Evolutionary conservation across 2,113 vertebrate species (phyloP), one percentile per base, ranked within the genome.

Genomic region (Grus americana): DNA sequence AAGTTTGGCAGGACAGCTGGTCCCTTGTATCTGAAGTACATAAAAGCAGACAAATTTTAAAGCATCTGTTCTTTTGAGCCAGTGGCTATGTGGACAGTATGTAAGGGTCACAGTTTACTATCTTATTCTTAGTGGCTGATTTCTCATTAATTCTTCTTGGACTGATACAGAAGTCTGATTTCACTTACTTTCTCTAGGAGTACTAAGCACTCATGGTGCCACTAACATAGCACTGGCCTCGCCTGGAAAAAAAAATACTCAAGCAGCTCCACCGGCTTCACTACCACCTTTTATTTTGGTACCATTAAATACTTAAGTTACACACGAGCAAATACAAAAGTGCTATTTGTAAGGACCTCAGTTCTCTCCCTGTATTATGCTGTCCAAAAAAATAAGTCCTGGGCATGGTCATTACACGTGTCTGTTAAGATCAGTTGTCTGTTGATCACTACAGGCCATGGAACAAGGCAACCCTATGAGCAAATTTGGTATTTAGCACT

Each of bases 311-410:
- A 15, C 16, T 70, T 5, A 5, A 65, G 6, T 71, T 47, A 52
- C 67, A 50, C 40, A 20, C 3, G 20, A 63, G 71, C 21, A 74
- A 74, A 59, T 11, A 52, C 8, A 54, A 22, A 63, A 63, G 40
- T 0, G 0, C 10, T 71, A 54, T 16, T 12, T 54, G 61, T 24
- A 20, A 89, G 27, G 38, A 79, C 4, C n/a, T 44, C 44, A n/a
- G 17, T 6, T 55, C 72, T 34, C 22, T 72, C 40, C n/a, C 9
- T 0, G 0, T 3, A 30, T 19, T 12, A 24, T 6, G 32, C 65
- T 46, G 55, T 76, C 67, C 74, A 42, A 44, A 65, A 80, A 80
- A 50, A 42, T 6, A 65, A 91, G 61, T 15, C 42, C 10, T 13
- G 36, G 36, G 32, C 73, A 79, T 1, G 16, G 38, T 26, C 44